A percentile compares a stretch with the other conserved stretches of the same genome.
phyloP scores from a whole-genome alignment of 2,888 invertebrate species.

The Osmoderma eremita region DNA sequence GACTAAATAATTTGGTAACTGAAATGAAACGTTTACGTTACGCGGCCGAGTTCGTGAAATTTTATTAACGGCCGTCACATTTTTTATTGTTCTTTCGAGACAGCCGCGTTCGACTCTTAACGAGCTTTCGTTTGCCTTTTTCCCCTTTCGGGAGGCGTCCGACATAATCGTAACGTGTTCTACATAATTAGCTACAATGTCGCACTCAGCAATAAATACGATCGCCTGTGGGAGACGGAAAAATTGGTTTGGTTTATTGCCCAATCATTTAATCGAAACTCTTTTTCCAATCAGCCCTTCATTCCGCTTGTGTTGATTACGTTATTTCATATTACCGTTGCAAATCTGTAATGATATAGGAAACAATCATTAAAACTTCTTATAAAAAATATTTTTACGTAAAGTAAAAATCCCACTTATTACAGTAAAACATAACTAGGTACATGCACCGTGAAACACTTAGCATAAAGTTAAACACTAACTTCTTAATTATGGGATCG shows the following conservation, averaged over 20 bases:
- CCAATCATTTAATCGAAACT: slow-evolving; percentile 12
- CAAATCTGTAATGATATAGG: no score
- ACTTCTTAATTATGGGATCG: no score
- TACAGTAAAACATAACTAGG: no score
- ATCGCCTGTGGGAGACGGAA: slow-evolving; percentile 10
- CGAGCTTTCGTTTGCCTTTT: slow-evolving; percentile 27
- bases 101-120: slow-evolving; percentile 32
- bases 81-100: slow-evolving; percentile 34
- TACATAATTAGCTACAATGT: slow-evolving; percentile 36
- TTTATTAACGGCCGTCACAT: slow-evolving; percentile 36
- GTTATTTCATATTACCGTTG: no score
- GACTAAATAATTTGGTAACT: slow-evolving; percentile 37
- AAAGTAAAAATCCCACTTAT: neutral
- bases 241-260: slow-evolving; percentile 5
- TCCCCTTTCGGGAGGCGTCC: slow-evolving; percentile 24
- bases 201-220: slow-evolving; percentile 21
- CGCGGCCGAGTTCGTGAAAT: slow-evolving; percentile 33
- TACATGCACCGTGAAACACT: no score
- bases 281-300: neutral
- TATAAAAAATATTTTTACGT: neutral
- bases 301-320: no score
- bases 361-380: no score
- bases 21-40: slow-evolving; percentile 38
- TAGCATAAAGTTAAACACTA: neutral
- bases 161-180: slow-evolving; percentile 28